These are phyloP conservation scores for Caenorhabditis doughertyi DNA, from an alignment of 2,888 invertebrate genomes.

Conservation along the genomic window DNA sequence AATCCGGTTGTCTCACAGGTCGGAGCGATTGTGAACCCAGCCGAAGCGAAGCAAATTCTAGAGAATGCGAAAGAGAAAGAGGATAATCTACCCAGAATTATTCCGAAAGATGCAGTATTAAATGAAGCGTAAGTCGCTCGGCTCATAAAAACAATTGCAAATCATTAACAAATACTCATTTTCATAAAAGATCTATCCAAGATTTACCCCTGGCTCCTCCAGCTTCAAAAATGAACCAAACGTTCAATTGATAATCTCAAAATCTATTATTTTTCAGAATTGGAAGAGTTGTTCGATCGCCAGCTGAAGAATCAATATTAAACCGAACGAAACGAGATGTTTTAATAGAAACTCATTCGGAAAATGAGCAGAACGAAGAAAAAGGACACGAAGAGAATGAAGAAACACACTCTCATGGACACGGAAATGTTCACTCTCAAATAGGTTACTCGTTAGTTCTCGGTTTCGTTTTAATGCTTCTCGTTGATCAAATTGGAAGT, in stretches of 20 bases:
- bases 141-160: too few relatives aligned
- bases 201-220: too few relatives aligned
- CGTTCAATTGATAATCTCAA: too few relatives aligned
- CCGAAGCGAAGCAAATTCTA: constrained; percentile 70
- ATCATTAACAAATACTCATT: too few relatives aligned
- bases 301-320: not conserved
- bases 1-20: constrained; percentile 24
- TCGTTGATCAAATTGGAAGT: constrained; percentile 89
- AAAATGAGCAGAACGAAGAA: constrained; percentile 17
- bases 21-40: constrained; percentile 58
- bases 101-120: constrained; percentile 73
- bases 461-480: constrained; percentile 97
- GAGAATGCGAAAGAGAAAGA: constrained; percentile 65
- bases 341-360: constrained; percentile 54
- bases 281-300: constrained; percentile 48
- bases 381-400: constrained; percentile 15
- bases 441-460: constrained; percentile 95
- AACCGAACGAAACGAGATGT: constrained; percentile 37
- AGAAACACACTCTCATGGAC: constrained; percentile 39
- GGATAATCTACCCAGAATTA: constrained; percentile 68
- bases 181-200: too few relatives aligned
- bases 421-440: constrained; percentile 62
- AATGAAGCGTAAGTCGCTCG: constrained; percentile 73
- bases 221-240: not conserved
- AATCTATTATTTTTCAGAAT: constrained; percentile 54